Percentiles rank a stretch among this genome's conserved stretches.
These are phyloP conservation scores for Oncorhynchus nerka DNA, from an alignment of 2,113 vertebrate genomes.

Conservation along the genomic window DNA sequence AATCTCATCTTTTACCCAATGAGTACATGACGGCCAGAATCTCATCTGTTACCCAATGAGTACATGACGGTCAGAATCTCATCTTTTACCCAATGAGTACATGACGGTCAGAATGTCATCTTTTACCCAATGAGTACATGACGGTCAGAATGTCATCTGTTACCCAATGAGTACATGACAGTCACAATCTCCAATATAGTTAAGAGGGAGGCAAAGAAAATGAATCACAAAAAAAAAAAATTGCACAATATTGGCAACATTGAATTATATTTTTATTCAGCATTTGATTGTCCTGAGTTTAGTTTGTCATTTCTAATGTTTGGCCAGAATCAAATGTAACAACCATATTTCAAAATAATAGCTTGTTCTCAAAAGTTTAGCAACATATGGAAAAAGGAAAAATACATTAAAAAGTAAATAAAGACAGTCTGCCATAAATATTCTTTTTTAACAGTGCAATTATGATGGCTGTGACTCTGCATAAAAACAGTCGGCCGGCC, in stretches of 20 bases:
- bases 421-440: neutral
- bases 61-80: no score
- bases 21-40: no score
- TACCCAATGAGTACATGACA: no score
- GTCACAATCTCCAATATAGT: no score
- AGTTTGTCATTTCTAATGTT: neutral
- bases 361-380: neutral
- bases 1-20: no score
- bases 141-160: no score
- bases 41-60: no score
- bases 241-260: neutral
- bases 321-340: neutral
- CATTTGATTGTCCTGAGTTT: neutral
- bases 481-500: slow-evolving; percentile 7
- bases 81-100: no score
- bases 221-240: no score
- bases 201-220: no score
- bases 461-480: neutral
- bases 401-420: neutral
- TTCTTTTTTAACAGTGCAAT: neutral
- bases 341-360: neutral
- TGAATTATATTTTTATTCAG: neutral
- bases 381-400: neutral
- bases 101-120: no score
- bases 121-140: no score